Evolutionary conservation across 2,888 invertebrate genomes (phyloP), one percentile per base, ranked within the genome.

Genomic region (Drosophila kanekoi): DNA sequence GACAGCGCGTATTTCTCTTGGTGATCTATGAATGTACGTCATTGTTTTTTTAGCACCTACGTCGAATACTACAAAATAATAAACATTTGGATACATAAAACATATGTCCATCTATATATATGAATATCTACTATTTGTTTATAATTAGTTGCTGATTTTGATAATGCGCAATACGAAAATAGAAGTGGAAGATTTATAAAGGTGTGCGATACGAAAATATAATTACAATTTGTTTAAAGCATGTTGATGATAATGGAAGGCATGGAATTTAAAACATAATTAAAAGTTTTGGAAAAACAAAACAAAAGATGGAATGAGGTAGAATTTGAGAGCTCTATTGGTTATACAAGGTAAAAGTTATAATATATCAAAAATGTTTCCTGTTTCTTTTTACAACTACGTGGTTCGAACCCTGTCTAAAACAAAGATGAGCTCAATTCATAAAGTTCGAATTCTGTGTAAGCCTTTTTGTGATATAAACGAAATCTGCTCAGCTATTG

Each of bases 121-220:
- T 20, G 4, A 14, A 43, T 20, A 43, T 35, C 43, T 18, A 53
- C 33, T 49, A 63, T 76, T 77, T 74, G 71, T 88, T 77, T 88
- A 77, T 81, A 79, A 82, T 86, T 82, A 82, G 81, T 77, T 47
- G 23, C 16, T n/a, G 51, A 72, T 58, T 65, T 62, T 57, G 64
- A 71, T 70, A 74, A 64, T 77, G 67, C 41, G 59, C 49, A 52
- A 38, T 52, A 51, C 61, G 57, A 58, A 87, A 84, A 88, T 89
- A 84, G 75, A 77, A 45, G 66, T 40, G 48, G 28, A n/a, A n/a
- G n/a, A 69, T 77, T 74, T 69, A 73, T 65, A 77, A 44, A 62
- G 51, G 49, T 67, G 23, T 32, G 28, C 52, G 32, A 40, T 13
- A 52, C 28, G 40, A 28, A 18, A 32, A 67, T 72, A 64, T 68